Percentiles rank a stretch among this genome's conserved stretches.
phyloP scores from a whole-genome alignment of 2,888 invertebrate genomes.

The Melikaiella ostensackeni region DNA sequence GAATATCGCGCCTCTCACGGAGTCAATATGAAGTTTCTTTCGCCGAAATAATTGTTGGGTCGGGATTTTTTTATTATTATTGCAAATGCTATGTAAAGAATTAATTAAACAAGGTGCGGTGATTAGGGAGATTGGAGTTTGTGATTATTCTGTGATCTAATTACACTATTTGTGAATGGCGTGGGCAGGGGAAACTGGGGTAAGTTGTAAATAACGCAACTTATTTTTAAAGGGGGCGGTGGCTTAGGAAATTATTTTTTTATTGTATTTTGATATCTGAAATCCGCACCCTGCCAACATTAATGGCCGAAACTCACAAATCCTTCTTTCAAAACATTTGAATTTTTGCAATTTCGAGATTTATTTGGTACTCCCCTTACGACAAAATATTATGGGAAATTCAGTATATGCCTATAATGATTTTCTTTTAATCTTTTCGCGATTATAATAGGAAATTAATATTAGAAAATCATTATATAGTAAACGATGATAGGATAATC shows the following conservation, averaged over 20 bases:
- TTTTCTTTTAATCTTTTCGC: no score
- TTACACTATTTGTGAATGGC: slow-evolving; percentile 47
- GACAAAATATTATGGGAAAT: no score
- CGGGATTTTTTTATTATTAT: slow-evolving; percentile 67
- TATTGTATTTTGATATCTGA: slow-evolving; percentile 51
- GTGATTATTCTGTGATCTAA: slow-evolving; percentile 33
- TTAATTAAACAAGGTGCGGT: slow-evolving; percentile 59
- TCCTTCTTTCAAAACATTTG: background rate
- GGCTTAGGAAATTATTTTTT: slow-evolving; percentile 65
- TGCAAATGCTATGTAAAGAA: slow-evolving; percentile 64
- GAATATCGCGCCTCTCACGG: slow-evolving; percentile 63
- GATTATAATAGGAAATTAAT: no score
- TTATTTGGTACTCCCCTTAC: no score
- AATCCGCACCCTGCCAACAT: slow-evolving; percentile 60
- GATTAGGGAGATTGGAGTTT: slow-evolving; percentile 51
- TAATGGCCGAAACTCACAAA: slow-evolving; percentile 62
- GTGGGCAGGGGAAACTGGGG: slow-evolving; percentile 56
- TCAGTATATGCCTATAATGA: no score
- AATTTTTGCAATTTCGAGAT: background rate
- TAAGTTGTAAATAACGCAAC: slow-evolving; percentile 53
- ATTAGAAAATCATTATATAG: no score
- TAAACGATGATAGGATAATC: no score
- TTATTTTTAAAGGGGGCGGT: slow-evolving; percentile 69
- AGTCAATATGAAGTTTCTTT: slow-evolving; percentile 54
- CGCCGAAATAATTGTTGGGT: slow-evolving; percentile 71